A percentile compares a stretch with the other conserved stretches of the same genome.
Evolutionary conservation across 2,888 invertebrate genomes (phyloP).

Genomic region (Lasiommata megera): DNA sequence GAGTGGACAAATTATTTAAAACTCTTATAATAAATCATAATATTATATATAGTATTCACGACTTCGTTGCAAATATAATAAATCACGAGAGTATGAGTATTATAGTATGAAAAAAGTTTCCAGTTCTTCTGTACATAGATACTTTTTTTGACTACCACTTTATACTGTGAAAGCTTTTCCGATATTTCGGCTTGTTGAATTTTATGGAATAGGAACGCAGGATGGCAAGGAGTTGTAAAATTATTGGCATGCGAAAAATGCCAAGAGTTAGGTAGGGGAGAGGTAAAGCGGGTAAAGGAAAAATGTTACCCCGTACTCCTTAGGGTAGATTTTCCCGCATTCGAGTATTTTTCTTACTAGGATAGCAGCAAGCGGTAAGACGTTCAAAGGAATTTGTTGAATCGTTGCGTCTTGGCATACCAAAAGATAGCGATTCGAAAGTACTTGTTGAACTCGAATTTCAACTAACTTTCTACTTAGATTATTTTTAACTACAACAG

Average conservation of each 20-base stretch:
- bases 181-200: conserved; percentile 71
- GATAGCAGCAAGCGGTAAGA: conserved; percentile 46
- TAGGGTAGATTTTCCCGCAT: conserved; percentile 79
- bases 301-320: conserved; percentile 43
- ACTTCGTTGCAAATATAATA: too few species aligned
- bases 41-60: too few species aligned
- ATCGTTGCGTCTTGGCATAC: not conserved
- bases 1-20: too few species aligned
- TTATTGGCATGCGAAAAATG: conserved; percentile 50
- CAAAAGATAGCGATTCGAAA: not conserved
- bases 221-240: conserved; percentile 49
- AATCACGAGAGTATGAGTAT: too few species aligned
- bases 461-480: too few species aligned
- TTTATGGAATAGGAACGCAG: conserved; percentile 66
- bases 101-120: too few species aligned
- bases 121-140: too few species aligned
- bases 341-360: conserved; percentile 74
- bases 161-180: conserved; percentile 70
- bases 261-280: conserved; percentile 26
- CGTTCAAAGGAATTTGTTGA: conserved; percentile 44
- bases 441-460: too few species aligned
- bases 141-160: too few species aligned
- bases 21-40: too few species aligned
- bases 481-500: too few species aligned
- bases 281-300: conserved; percentile 38